Evolutionary conservation across 2,797 vertebrate genomes (phyloP).

Genomic region (Myotis findleyi): DNA sequence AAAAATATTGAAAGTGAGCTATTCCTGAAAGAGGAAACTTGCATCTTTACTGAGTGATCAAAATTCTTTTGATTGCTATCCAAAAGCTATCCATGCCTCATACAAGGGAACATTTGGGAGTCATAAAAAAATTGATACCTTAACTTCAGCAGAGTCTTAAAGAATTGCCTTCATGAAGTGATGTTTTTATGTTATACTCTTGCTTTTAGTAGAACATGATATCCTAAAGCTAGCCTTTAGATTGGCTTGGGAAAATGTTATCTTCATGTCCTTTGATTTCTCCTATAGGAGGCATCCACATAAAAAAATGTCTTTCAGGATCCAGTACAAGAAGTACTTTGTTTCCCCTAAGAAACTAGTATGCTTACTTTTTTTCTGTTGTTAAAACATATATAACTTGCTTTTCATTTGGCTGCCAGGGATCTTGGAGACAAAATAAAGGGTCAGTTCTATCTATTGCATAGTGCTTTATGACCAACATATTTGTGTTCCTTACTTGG

Average conservation of each 20-base stretch:
- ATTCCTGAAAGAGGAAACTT: constrained; percentile 43
- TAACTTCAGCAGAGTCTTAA: neutral
- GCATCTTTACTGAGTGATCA: constrained; percentile 16
- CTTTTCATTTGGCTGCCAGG: neutral
- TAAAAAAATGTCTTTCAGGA: neutral
- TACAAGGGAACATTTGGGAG: neutral
- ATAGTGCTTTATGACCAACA: neutral
- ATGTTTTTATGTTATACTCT: neutral
- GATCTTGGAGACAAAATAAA: neutral
- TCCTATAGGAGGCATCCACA: neutral
- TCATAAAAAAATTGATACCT: constrained; percentile 9
- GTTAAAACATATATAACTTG: constrained; percentile 1
- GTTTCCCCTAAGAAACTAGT: neutral
- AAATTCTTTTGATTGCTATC: constrained; percentile 43
- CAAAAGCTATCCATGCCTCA: constrained; percentile 21
- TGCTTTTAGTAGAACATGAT: neutral
- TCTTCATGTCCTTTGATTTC: neutral
- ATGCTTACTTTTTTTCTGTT: constrained; percentile 35
- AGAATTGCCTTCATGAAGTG: neutral
- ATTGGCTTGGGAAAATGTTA: neutral
- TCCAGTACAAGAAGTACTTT: neutral
- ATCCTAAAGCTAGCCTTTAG: neutral
- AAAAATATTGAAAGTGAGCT: constrained; percentile 53
- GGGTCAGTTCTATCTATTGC: neutral
- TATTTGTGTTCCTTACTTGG: neutral